Evolutionary conservation across 2,797 vertebrate genomes (phyloP).

Genomic region (Bryconaethiops microstoma): DNA sequence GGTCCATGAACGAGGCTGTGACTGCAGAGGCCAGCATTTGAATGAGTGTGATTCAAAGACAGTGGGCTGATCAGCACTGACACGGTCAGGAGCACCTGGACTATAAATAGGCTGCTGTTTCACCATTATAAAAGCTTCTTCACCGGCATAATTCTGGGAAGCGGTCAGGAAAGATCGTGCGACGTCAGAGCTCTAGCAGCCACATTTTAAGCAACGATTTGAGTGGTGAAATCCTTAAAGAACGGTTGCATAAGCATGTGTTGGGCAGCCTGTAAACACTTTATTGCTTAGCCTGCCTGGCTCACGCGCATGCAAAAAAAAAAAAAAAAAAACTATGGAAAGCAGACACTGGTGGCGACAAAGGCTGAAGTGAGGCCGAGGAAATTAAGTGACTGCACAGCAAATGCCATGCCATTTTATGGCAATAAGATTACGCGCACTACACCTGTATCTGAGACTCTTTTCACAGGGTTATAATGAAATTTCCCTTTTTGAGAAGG

Average conservation of each 20-base stretch:
- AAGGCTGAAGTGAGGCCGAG: not conserved
- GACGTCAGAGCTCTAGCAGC: constrained; percentile 16
- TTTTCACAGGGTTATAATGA: not conserved
- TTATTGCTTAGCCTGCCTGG: constrained; percentile 64
- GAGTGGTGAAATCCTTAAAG: constrained; percentile 66
- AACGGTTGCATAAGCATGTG: constrained; percentile 71
- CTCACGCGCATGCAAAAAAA: constrained; percentile 43
- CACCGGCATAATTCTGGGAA: constrained; percentile 9
- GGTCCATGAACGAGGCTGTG: not conserved
- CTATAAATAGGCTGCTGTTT: constrained; percentile 4
- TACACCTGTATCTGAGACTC: not conserved
- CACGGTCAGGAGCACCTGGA: constrained; percentile 15
- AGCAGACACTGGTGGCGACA: not conserved
- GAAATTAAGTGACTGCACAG: not conserved
- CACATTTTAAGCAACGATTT: constrained; percentile 44
- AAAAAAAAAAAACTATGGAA: constrained; percentile 35
- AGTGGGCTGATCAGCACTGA: not conserved
- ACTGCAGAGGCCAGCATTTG: constrained; percentile 9
- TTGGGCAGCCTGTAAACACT: constrained; percentile 54
- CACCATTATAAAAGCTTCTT: not conserved
- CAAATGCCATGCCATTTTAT: constrained; percentile 3
- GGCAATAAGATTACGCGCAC: not conserved
- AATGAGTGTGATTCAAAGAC: not conserved
- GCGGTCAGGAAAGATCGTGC: not conserved
- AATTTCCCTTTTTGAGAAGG: not conserved